Evolutionary conservation across 2,888 invertebrate species (phyloP).

Genomic region (Ennomos quercinarius): DNA sequence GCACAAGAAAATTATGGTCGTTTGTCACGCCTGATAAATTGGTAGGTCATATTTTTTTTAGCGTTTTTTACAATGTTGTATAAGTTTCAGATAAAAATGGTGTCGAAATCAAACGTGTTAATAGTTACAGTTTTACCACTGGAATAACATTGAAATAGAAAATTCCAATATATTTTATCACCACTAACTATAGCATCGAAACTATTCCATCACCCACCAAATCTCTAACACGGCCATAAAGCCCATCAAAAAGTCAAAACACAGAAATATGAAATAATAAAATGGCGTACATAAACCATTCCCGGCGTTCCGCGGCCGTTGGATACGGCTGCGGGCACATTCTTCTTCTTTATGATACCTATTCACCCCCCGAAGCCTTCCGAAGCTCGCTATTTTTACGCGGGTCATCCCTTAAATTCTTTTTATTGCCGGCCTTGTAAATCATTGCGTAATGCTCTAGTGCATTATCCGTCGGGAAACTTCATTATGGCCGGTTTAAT

Average conservation of each 20-base stretch:
- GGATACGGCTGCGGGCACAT: slow-evolving; percentile 64
- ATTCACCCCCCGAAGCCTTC: slow-evolving; percentile 46
- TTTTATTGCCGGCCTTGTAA: slow-evolving; percentile 84
- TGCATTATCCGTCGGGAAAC: slow-evolving; percentile 83
- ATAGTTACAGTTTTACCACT: not conserved
- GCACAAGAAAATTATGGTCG: no score
- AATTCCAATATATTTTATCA: slow-evolving; percentile 4
- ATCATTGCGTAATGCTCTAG: slow-evolving; percentile 83
- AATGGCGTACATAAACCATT: slow-evolving; percentile 52
- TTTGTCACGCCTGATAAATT: no score
- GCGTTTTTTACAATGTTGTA: no score
- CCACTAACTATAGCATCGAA: not conserved
- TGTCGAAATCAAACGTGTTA: no score
- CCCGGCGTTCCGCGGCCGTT: slow-evolving; percentile 51
- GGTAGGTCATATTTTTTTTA: no score
- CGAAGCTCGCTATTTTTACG: slow-evolving; percentile 68
- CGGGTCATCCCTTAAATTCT: slow-evolving; percentile 85
- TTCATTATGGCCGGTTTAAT: slow-evolving; percentile 85
- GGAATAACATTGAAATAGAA: not conserved
- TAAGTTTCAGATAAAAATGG: no score
- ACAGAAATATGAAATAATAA: slow-evolving; percentile 65
- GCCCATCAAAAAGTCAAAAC: slow-evolving; percentile 46
- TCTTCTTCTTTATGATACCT: slow-evolving; percentile 79
- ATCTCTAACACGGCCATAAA: slow-evolving; percentile 32
- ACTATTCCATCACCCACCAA: slow-evolving; percentile 15